phyloP scores from a whole-genome alignment of 2,797 vertebrate species.

The Peromyscus melanophrys region DNA sequence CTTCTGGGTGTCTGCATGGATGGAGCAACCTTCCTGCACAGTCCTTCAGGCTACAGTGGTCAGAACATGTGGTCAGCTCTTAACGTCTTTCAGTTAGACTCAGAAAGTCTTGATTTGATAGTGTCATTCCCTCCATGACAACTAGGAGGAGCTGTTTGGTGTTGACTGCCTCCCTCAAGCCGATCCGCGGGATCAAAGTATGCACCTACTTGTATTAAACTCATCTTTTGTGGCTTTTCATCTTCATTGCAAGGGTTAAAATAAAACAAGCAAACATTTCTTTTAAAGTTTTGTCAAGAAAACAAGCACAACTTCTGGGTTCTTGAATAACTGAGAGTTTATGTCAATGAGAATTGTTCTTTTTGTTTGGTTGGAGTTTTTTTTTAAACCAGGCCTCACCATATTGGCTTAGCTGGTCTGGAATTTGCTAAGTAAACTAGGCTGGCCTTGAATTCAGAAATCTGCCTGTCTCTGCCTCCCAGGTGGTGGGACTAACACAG shows the following conservation, averaged over 20 bases:
- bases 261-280: not conserved
- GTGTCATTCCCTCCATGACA: conserved; percentile 30
- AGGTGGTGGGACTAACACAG: not conserved
- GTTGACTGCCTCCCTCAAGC: conserved; percentile 53
- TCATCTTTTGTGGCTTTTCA: conserved; percentile 9
- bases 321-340: conserved; percentile 17
- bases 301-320: not conserved
- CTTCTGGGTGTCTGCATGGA: not conserved
- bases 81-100: not conserved
- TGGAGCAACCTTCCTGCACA: not conserved
- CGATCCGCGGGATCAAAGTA: not conserved
- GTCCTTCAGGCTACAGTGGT: not conserved
- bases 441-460: not conserved
- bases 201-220: not conserved
- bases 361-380: not conserved
- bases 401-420: not conserved
- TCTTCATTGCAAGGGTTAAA: not conserved
- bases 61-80: not conserved
- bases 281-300: not conserved
- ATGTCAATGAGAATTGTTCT: not conserved
- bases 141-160: conserved; percentile 77
- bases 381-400: not conserved
- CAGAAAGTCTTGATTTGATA: not conserved
- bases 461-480: not conserved
- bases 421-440: not conserved